Base-by-base conservation (phyloP, 2,888 invertebrate genomes). In the Hymenopus coronatus region DNA sequence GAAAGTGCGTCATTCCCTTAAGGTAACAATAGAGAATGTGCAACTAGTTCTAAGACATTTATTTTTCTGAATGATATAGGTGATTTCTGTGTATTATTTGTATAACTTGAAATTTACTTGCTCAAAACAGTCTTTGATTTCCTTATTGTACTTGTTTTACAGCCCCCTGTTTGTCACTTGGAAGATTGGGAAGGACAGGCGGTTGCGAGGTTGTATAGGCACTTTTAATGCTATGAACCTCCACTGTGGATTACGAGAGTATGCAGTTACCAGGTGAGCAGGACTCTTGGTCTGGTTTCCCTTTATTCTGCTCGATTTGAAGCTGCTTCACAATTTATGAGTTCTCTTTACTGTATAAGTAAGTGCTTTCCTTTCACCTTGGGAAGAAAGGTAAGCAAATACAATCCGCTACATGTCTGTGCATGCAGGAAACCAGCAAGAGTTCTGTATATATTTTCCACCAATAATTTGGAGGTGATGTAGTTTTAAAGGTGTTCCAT, bases 141-240 rank as follows among this genome's bases (percentile, higher is more conserved):
- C 54, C 40, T 85, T 90, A 90, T 89, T 90, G 90, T 91, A 91
- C 90, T 92, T 92, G 91, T 92, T 95, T 70, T 95, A 90, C 94
- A 98, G 98, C 94, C 99, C 99, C 89, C 95, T 99, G 93, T 99
- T 99, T 95, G 99, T 99, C 91, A 99, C 99, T 90, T 99, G 99
- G 99, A 98, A 98, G 94, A 98, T 98, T 93, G 99, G 99, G 88
- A 97, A 97, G 93, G 99, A 99, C 93, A 97, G 98, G 92, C 96
- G 98, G 91, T 95, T 99, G 90, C 96, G 99, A 91, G 99, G 99
- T 88, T 99, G 99, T 94, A 99, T 99, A 93, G 99, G 99, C 90
- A 99, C 99, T 87, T 99, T 99, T 93, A 98, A 98, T 93, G 97
- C 98, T 89, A 97, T 99, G 96, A 97, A 97, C 93, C 96, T 99